A percentile compares a stretch with the other conserved stretches of the same genome.
Evolutionary conservation across 2,888 invertebrate species (phyloP).

Genomic region (Gymnosoma rotundatum): DNA sequence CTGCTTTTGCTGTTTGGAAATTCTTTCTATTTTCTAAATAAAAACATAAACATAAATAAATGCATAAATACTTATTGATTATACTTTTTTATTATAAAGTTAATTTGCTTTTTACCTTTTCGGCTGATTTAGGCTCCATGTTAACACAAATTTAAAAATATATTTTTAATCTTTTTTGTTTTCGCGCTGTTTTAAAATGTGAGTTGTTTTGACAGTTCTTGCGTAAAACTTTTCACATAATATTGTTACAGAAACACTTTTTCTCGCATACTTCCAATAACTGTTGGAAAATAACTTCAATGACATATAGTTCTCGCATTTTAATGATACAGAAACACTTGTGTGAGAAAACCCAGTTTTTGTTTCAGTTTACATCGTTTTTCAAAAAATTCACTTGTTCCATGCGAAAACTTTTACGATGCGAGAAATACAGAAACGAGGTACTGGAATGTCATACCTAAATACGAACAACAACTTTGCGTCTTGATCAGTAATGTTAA

Average conservation of each 20-base stretch:
- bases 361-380: conserved; percentile 7
- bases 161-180: too few species aligned
- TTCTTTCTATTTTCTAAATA: conserved; percentile 22
- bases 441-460: too few species aligned
- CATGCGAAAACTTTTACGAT: conserved; percentile 3
- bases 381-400: not conserved
- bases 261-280: not conserved
- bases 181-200: too few species aligned
- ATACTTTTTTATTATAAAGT: not conserved
- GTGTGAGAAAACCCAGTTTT: not conserved
- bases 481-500: too few species aligned
- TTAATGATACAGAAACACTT: not conserved
- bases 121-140: not conserved
- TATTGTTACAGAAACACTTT: not conserved
- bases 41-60: not conserved
- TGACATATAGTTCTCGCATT: not conserved
- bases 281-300: not conserved
- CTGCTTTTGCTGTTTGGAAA: conserved; percentile 22
- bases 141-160: too few species aligned
- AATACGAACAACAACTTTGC: too few species aligned
- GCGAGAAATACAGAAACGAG: conserved; percentile 20
- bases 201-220: too few species aligned
- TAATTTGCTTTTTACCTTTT: conserved; percentile 5
- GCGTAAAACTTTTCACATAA: too few species aligned
- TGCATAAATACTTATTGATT: not conserved